Percentiles rank a stretch among this genome's conserved stretches.
These are phyloP conservation scores for Dallia pectoralis DNA, from an alignment of 2,797 vertebrate genomes.

Conservation along the genomic window DNA sequence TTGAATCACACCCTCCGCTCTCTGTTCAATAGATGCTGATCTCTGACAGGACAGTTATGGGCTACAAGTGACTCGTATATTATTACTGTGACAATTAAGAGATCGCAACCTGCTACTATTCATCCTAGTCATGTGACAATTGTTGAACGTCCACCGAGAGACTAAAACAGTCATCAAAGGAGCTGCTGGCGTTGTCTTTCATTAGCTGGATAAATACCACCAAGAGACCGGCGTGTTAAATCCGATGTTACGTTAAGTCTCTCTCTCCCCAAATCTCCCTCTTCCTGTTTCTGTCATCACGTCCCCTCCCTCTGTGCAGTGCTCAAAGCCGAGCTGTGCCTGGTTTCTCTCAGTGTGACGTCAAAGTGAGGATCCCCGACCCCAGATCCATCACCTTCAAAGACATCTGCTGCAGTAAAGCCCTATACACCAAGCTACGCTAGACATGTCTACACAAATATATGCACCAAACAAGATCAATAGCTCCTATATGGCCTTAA, in stretches of 20 bases:
- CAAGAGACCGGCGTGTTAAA: neutral
- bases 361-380: slow-evolving; percentile 37
- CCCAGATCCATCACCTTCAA: slow-evolving; percentile 27
- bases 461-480: slow-evolving; percentile 1
- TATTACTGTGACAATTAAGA: neutral
- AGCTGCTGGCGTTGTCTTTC: neutral
- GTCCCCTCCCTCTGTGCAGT: neutral
- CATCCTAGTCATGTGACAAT: slow-evolving; percentile 3
- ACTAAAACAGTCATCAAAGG: neutral
- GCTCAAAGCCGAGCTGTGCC: slow-evolving; percentile 12
- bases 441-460: no score
- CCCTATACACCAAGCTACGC: neutral
- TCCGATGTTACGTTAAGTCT: neutral
- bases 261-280: slow-evolving; percentile 2
- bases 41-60: neutral
- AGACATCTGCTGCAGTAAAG: slow-evolving; percentile 20
- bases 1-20: slow-evolving; percentile 9
- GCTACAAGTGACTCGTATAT: neutral
- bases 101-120: neutral
- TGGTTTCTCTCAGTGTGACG: slow-evolving; percentile 31
- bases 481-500: neutral
- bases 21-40: slow-evolving; percentile 2
- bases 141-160: neutral
- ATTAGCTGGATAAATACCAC: neutral
- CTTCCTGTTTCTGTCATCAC: neutral